phyloP scores from a whole-genome alignment of 30 jellyfish, hydroid and myxozoan species.

The Rhopilema esculentum region DNA sequence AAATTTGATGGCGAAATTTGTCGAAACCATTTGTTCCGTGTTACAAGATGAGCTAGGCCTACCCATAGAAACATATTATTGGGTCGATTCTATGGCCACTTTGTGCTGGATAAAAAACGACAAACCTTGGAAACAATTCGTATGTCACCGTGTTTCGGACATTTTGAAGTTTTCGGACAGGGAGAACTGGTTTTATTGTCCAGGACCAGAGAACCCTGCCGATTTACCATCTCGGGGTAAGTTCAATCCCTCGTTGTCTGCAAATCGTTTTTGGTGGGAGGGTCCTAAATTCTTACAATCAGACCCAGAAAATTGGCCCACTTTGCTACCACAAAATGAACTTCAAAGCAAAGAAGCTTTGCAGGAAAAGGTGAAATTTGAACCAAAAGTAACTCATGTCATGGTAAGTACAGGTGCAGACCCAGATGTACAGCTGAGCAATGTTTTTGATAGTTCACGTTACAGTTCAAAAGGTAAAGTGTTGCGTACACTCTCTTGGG shows the following conservation, averaged over 20 bases:
- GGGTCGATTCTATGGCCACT: slow-evolving; percentile 79
- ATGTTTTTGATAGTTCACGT: slow-evolving; percentile 3
- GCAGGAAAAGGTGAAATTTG: slow-evolving; percentile 36
- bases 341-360: slow-evolving; percentile 32
- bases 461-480: slow-evolving; percentile 13
- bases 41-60: slow-evolving; percentile 36
- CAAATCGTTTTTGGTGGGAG: slow-evolving; percentile 58
- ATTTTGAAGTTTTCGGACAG: slow-evolving; percentile 37
- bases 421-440: slow-evolving; percentile 2
- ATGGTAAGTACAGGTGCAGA: slow-evolving; percentile 22
- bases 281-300: slow-evolving; percentile 51
- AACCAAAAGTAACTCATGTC: slow-evolving; percentile 25
- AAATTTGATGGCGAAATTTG: slow-evolving; percentile 52
- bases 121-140: slow-evolving; percentile 66
- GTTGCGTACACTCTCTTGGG: slow-evolving; percentile 24
- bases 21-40: slow-evolving; percentile 3
- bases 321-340: slow-evolving; percentile 3
- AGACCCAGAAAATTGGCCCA: slow-evolving; percentile 45
- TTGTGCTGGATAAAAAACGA: slow-evolving; percentile 75
- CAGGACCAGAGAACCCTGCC: slow-evolving; percentile 52
- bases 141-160: slow-evolving; percentile 43
- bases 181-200: slow-evolving; percentile 61
- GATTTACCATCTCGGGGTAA: slow-evolving; percentile 63
- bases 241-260: slow-evolving; percentile 5
- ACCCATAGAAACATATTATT: slow-evolving; percentile 46